These are phyloP conservation scores for Gallinago solitaria DNA, from an alignment of 2,797 vertebrate genomes.

Conservation along the genomic window DNA sequence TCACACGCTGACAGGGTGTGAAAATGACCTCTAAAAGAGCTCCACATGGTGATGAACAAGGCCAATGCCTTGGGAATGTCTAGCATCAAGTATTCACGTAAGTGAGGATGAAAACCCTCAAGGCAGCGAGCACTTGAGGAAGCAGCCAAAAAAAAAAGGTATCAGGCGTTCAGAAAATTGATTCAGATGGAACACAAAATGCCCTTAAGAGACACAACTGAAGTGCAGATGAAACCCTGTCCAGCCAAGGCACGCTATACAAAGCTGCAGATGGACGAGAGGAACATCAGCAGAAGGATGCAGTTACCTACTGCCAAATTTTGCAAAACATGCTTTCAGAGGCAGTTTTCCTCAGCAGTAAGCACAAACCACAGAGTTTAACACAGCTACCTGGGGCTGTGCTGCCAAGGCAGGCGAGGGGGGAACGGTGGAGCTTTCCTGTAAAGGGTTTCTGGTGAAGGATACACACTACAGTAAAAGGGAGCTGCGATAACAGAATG, in stretches of 20 bases:
- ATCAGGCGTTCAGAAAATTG: background rate
- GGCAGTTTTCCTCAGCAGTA: slow-evolving; percentile 13
- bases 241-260: background rate
- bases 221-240: slow-evolving; percentile 18
- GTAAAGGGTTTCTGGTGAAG: background rate
- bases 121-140: slow-evolving; percentile 14
- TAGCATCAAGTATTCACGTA: background rate
- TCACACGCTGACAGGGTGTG: background rate
- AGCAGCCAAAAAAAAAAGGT: slow-evolving; percentile 17
- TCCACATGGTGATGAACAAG: background rate
- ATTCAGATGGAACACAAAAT: slow-evolving; percentile 25
- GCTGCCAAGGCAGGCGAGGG: slow-evolving; percentile 8
- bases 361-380: background rate
- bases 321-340: slow-evolving; percentile 19
- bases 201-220: background rate
- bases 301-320: background rate
- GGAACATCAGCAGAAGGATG: slow-evolving; percentile 34
- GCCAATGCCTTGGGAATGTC: background rate
- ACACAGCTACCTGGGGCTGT: background rate
- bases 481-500: background rate
- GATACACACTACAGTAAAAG: background rate
- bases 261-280: slow-evolving; percentile 21
- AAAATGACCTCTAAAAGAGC: slow-evolving; percentile 35
- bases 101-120: background rate
- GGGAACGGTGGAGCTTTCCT: background rate